A percentile compares a stretch with the other conserved stretches of the same genome.
Conservation (phyloP, 1,140 invertebrate species). For the Micrasema longulum region DNA sequence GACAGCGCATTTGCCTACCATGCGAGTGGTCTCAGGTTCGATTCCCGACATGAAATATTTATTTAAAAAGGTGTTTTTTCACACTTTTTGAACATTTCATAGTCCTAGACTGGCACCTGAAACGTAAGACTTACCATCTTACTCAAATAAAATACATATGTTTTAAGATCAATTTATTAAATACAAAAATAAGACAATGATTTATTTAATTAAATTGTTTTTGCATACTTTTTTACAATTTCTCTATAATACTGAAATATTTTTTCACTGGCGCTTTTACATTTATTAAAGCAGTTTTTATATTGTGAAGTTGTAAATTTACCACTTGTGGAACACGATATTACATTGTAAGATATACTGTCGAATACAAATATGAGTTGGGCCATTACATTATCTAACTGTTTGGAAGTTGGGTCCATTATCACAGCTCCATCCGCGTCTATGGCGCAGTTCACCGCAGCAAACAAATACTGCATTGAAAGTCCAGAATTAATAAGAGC, state of each 20-base stretch:
- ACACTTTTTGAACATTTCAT: too few species aligned
- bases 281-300: slow-evolving; percentile 72
- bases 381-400: slow-evolving; percentile 62
- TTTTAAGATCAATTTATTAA: slow-evolving; percentile 6
- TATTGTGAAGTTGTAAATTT: slow-evolving; percentile 75
- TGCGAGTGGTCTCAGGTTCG: too few species aligned
- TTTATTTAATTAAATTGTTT: slow-evolving; percentile 34
- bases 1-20: too few species aligned
- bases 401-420: slow-evolving; percentile 72
- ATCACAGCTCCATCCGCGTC: slow-evolving; percentile 73
- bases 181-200: slow-evolving; percentile 1
- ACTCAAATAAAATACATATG: too few species aligned
- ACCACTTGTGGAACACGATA: slow-evolving; percentile 76
- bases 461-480: slow-evolving; percentile 82
- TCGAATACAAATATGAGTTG: slow-evolving; percentile 80
- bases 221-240: slow-evolving; percentile 70
- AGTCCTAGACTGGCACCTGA: too few species aligned
- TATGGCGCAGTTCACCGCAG: slow-evolving; percentile 81
- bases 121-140: too few species aligned
- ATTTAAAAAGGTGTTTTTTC: too few species aligned
- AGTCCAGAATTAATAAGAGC: slow-evolving; percentile 85
- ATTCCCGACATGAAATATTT: too few species aligned
- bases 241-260: slow-evolving; percentile 81
- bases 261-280: slow-evolving; percentile 72
- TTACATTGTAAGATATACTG: slow-evolving; percentile 72